Percentiles rank a stretch among this genome's conserved stretches.
These are phyloP conservation scores for Hydriomena furcata DNA, from an alignment of 2,888 invertebrate genomes.

Conservation along the genomic window DNA sequence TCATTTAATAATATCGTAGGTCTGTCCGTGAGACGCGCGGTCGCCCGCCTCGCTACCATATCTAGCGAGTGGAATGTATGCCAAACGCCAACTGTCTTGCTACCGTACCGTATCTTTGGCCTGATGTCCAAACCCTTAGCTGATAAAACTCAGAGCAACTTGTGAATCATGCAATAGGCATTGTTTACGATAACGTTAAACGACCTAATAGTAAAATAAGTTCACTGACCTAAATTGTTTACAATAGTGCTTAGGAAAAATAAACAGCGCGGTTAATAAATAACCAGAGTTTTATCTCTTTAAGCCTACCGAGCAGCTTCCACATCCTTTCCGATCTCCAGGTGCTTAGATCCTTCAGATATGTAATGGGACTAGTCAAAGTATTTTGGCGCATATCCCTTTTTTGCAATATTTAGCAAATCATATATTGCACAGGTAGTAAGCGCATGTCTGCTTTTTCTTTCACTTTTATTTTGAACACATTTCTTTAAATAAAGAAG, in stretches of 20 bases:
- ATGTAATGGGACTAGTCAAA: too few relatives aligned
- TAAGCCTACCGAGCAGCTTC: too few relatives aligned
- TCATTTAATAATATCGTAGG: conserved; percentile 60
- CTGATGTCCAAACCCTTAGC: conserved; percentile 23
- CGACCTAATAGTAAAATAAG: conserved; percentile 17
- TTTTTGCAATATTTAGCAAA: too few relatives aligned
- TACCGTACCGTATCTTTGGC: conserved; percentile 47
- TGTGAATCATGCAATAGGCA: conserved; percentile 31
- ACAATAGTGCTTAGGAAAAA: conserved; percentile 4
- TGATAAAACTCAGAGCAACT: conserved; percentile 28
- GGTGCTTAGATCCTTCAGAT: too few relatives aligned
- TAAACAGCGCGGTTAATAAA: too few relatives aligned
- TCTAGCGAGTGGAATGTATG: conserved; percentile 73
- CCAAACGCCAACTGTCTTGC: conserved; percentile 66
- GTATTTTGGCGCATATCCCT: too few relatives aligned
- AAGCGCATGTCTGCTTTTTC: too few relatives aligned
- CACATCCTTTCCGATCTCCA: too few relatives aligned
- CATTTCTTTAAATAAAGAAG: too few relatives aligned
- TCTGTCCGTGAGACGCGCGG: conserved; percentile 64
- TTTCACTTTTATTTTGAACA: too few relatives aligned
- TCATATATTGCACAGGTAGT: too few relatives aligned
- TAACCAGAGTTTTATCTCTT: too few relatives aligned
- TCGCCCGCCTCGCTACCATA: conserved; percentile 67
- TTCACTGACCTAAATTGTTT: conserved; percentile 24
- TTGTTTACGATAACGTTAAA: conserved; percentile 18